Evolutionary conservation across 2,113 vertebrate species (phyloP).

Genomic region (Hystrix cristata): DNA sequence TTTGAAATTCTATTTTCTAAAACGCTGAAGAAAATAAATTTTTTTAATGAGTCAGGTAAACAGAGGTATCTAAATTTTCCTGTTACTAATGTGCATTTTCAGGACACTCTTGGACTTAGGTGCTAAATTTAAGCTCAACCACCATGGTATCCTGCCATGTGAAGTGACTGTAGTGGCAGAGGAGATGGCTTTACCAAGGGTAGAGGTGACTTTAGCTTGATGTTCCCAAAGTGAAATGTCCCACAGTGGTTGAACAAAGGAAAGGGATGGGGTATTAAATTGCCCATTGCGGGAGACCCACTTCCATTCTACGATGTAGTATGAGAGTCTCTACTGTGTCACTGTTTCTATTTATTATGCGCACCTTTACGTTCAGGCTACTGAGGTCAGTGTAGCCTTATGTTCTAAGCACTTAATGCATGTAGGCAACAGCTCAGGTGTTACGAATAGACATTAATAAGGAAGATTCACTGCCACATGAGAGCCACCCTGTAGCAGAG

Average conservation of each 20-base stretch:
- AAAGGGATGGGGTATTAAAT: not conserved
- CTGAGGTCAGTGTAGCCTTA: not conserved
- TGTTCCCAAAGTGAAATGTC: not conserved
- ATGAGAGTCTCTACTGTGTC: not conserved
- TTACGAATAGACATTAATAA: not conserved
- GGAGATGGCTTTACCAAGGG: not conserved
- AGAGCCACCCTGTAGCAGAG: not conserved
- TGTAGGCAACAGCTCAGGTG: not conserved
- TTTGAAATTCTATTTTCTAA: conserved; percentile 70
- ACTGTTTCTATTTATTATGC: not conserved
- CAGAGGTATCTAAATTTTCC: not conserved
- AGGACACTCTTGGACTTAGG: not conserved
- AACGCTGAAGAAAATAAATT: conserved; percentile 48
- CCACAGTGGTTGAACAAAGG: not conserved
- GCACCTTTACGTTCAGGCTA: not conserved
- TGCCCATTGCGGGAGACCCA: not conserved
- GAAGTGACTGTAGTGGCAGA: not conserved
- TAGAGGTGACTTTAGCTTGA: not conserved
- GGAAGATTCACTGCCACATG: not conserved
- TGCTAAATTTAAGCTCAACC: not conserved
- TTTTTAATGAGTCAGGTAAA: conserved; percentile 49
- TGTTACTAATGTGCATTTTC: not conserved
- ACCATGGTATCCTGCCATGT: fast-evolving
- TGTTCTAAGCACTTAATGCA: not conserved
- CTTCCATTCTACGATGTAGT: too few species aligned